A percentile compares a stretch with the other conserved stretches of the same genome.
Evolutionary conservation across 1,140 invertebrate genomes (phyloP).

Genomic region (Antheraea mylitta): DNA sequence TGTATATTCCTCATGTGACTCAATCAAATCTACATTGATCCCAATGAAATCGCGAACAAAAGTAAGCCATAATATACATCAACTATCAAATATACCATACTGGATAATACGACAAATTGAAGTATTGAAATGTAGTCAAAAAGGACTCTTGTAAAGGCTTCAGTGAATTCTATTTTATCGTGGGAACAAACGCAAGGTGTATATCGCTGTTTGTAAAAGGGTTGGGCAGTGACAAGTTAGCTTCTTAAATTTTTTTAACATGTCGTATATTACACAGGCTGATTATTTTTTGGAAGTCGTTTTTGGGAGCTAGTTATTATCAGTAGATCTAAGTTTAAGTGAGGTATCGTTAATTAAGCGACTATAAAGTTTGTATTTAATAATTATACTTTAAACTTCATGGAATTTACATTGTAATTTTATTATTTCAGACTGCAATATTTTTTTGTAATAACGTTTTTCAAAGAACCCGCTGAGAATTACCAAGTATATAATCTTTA

Average conservation of each 20-base stretch:
- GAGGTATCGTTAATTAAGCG: background rate
- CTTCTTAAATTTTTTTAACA: background rate
- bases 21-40: too few species aligned
- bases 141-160: background rate
- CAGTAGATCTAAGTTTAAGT: background rate
- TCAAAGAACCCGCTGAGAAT: too few species aligned
- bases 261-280: background rate
- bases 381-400: background rate
- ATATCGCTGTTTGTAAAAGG: conserved; percentile 3
- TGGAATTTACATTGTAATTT: too few species aligned
- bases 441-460: too few species aligned
- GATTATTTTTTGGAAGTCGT: background rate
- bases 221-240: background rate
- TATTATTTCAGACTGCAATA: too few species aligned
- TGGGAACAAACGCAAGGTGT: conserved; percentile 48
- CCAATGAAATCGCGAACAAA: too few species aligned
- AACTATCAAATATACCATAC: too few species aligned
- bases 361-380: background rate
- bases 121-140: background rate
- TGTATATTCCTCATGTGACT: too few species aligned
- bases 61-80: too few species aligned
- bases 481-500: background rate
- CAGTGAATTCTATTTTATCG: conserved; percentile 16
- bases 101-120: too few species aligned
- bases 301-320: background rate